A percentile compares a stretch with the other conserved stretches of the same genome.
phyloP scores from a whole-genome alignment of 2,113 vertebrate species.

The Cercocebus atys region DNA sequence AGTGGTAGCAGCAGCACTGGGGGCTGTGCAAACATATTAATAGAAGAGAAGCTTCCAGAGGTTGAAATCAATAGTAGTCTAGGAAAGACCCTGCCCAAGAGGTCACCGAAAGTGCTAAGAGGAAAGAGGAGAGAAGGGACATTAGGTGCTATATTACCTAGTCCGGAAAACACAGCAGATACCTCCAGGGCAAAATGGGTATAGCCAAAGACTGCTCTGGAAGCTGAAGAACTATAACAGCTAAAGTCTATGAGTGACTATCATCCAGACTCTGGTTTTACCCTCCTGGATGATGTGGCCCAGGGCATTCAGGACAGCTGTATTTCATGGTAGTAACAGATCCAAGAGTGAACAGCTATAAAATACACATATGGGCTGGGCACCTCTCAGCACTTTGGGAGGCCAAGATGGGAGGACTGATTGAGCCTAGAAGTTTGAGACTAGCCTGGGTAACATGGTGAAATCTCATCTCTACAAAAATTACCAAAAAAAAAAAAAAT shows the following conservation, averaged over 20 bases:
- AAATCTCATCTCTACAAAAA: no score
- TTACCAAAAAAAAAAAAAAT: no score
- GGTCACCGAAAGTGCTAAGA: constrained; percentile 11
- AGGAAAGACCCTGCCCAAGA: neutral
- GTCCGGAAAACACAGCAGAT: neutral
- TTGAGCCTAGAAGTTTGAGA: no score
- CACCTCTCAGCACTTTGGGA: no score
- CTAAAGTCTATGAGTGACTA: neutral
- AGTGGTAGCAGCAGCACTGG: neutral
- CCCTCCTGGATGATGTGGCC: neutral
- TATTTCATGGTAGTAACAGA: neutral
- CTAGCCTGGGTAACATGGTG: no score
- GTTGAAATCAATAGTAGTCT: neutral
- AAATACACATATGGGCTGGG: neutral
- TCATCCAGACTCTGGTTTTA: constrained; percentile 5
- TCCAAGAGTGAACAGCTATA: neutral
- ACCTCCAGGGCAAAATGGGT: neutral
- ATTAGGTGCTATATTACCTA: neutral
- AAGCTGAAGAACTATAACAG: neutral
- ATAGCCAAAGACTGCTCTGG: neutral
- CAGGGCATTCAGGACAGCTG: neutral
- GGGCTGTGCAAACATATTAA: constrained; percentile 18
- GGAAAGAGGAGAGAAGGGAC: neutral
- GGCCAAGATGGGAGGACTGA: no score
- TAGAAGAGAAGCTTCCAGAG: neutral